Percentiles rank a stretch among this genome's conserved stretches.
Conservation (phyloP, 2,113 vertebrate genomes). For the Shinisaurus crocodilurus region DNA sequence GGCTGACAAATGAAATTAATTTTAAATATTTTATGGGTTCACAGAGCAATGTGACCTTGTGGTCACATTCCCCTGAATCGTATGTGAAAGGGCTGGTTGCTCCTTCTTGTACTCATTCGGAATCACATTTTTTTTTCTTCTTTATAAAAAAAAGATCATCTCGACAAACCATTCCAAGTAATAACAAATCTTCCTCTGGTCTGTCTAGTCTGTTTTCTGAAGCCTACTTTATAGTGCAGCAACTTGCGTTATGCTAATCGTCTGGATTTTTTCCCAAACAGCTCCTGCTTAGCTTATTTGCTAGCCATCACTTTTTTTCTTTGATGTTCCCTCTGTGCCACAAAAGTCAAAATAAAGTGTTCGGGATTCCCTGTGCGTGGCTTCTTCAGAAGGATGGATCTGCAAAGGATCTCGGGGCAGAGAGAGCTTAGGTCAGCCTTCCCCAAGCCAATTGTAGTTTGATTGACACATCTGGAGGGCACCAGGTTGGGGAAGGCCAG, state of each 20-base stretch:
- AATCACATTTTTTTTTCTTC: neutral
- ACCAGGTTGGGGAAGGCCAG: neutral
- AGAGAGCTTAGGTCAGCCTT: too few relatives aligned
- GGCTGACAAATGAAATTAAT: conserved; percentile 56
- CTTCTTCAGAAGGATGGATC: neutral
- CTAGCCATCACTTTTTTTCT: neutral
- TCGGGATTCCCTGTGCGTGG: conserved; percentile 4
- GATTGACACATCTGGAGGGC: too few relatives aligned
- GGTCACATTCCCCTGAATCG: conserved; percentile 23
- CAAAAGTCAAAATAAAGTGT: neutral
- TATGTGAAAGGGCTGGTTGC: conserved; percentile 5
- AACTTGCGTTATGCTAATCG: conserved; percentile 4
- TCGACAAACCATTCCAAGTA: neutral
- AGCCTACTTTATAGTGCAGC: neutral
- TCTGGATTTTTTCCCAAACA: conserved; percentile 9
- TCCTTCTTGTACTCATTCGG: neutral
- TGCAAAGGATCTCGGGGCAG: too few relatives aligned
- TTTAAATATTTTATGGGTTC: conserved; percentile 59
- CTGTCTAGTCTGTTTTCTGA: neutral
- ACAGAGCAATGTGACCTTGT: conserved; percentile 22
- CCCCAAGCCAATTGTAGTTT: too few relatives aligned
- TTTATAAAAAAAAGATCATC: neutral
- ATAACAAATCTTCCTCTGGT: conserved; percentile 23
- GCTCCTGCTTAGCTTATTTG: neutral
- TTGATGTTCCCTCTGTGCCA: neutral